Conservation (phyloP, 2,797 vertebrate genomes). For the Nyctibius grandis region DNA sequence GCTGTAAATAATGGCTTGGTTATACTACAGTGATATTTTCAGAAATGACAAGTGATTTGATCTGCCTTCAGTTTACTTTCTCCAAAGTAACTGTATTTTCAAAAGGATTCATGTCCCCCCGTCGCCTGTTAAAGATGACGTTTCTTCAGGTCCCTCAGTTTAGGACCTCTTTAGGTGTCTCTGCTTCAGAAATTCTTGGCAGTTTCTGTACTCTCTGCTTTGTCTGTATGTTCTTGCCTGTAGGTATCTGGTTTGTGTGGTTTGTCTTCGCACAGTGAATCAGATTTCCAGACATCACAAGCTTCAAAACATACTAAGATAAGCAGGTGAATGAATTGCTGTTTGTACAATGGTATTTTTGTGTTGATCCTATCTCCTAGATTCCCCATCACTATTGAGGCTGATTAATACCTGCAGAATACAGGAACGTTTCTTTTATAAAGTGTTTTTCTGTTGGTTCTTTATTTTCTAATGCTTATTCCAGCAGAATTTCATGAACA, state of each 20-base stretch:
- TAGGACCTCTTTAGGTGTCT: neutral
- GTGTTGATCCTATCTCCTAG: neutral
- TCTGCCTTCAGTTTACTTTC: neutral
- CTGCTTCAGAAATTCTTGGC: neutral
- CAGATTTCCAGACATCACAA: neutral
- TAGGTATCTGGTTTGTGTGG: neutral
- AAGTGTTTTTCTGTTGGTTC: neutral
- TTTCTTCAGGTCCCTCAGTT: neutral
- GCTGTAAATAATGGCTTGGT: neutral
- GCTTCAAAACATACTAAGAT: neutral
- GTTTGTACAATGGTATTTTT: neutral
- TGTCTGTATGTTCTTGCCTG: neutral
- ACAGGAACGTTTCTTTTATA: neutral
- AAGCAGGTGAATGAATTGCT: neutral
- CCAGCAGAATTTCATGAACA: neutral
- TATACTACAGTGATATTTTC: neutral
- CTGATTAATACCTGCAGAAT: neutral
- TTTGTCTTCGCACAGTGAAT: neutral
- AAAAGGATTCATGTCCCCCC: neutral
- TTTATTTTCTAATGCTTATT: neutral
- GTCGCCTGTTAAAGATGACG: neutral
- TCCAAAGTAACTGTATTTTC: neutral
- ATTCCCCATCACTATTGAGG: neutral
- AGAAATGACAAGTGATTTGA: neutral
- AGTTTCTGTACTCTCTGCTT: neutral